Evolutionary conservation across 2,797 vertebrate species (phyloP), one percentile per base, ranked within the genome.

Genomic region (Okamejei kenojei): DNA sequence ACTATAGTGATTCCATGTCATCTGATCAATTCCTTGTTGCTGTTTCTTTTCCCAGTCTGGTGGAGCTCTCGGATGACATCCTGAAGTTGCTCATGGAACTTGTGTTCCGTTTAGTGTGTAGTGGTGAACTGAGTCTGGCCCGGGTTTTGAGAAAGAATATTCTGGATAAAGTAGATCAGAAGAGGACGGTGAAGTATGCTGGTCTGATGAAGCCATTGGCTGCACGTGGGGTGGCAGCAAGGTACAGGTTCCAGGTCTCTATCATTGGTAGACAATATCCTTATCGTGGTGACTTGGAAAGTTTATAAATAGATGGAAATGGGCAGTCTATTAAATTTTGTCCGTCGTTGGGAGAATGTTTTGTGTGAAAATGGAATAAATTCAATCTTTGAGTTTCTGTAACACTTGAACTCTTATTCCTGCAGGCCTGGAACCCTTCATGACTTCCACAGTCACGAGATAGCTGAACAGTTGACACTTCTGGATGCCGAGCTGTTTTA

Each of bases 401-500:
- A 0, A 80, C 63, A 23, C 1, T 94, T 93, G 35, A 17, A 8
- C 32, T 88, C 19, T 80, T 26, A 21, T 10, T 94, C 93, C 91
- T 77, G 7, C 96, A 99, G 99, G 95, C 99, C 99, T 0, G 99
- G 99, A 61, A 99, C 99, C 0, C 96, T 99, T 80, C 99, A 99
- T 0, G 99, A 99, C 95, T 99, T 99, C 94, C 99, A 99, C 94
- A 99, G 99, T 94, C 99, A 99, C 5, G 99, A 99, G 94, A 97
- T 99, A 11, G 99, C 99, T 0, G 99, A 99, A 95, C 99, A 99
- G 96, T 97, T 99, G 94, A 99, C 99, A 0, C 97, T 99, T 78
- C 96, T 99, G 0, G 99, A 99, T 0, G 98, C 99, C 0, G 98
- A 99, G 92, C 98, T 99, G 93, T 99, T 99, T 95, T 99, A 99